Evolutionary conservation across 2,797 vertebrate species (phyloP), one percentile per base, ranked within the genome.

Genomic region (Hephaestus fuliginosus): DNA sequence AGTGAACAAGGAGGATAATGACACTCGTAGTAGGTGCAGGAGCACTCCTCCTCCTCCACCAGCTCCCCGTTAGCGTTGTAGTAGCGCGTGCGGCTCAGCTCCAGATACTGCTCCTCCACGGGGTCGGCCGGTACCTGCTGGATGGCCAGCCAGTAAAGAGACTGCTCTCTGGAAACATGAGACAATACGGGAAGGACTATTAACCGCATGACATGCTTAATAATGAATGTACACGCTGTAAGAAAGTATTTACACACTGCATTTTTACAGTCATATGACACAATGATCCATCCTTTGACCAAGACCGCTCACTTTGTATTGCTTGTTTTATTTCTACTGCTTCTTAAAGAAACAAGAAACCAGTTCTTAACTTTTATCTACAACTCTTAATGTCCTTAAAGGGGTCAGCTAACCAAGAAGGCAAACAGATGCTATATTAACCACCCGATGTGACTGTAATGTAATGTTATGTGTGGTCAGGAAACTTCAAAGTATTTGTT

Each of bases 11-110:
- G 98, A 0, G 98, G 98, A 91, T 99, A 99, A 88, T 98, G 98
- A 95, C 98, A 99, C 96, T 99, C 98, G 0, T 99, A 99, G 55
- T 99, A 99, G 18, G 98, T 98, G 91, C 98, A 99, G 5, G 98
- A 98, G 85, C 97, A 99, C 91, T 99, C 98, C 46, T 99, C 98
- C 86, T 99, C 98, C 92, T 98, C 97, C 81, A 99, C 98, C 70
- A 99, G 97, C 25, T 99, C 98, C 78, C 98, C 98, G 0, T 99
- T 99, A 84, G 98, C 98, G 0, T 99, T 99, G 89, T 99, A 99
- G 87, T 98, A 99, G 74, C 98, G 97, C 0, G 98, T 99, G 89
- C 98, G 97, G 61, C 97, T 99, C 91, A 99, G 93, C 66, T 99
- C 97, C 30, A 99, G 95, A 77, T 99, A 99, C 93, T 99, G 98